Conservation (phyloP, 2,888 invertebrate genomes). For the Lottia gigantea region DNA sequence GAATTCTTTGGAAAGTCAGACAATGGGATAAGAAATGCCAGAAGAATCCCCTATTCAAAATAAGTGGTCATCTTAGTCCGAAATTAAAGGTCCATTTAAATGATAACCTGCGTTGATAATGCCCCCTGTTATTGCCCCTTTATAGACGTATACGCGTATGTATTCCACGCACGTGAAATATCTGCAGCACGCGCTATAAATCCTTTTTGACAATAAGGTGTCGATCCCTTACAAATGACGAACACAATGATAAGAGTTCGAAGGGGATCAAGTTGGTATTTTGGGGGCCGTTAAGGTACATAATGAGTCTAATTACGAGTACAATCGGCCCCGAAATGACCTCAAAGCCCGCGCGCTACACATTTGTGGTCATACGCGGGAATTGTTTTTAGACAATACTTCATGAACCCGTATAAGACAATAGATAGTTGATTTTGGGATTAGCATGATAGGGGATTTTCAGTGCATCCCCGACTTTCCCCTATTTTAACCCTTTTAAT, state of each 20-base stretch:
- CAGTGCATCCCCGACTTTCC: neutral
- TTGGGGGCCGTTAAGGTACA: neutral
- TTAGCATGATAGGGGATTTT: neutral
- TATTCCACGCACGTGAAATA: neutral
- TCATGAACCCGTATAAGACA: neutral
- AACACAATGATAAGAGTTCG: neutral
- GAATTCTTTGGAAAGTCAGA: too few species aligned
- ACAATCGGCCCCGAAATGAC: neutral
- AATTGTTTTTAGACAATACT: neutral
- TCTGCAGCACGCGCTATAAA: conserved; percentile 8
- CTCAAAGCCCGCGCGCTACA: neutral
- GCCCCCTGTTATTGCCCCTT: too few species aligned
- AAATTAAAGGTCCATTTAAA: too few species aligned
- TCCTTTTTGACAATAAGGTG: neutral
- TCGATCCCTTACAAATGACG: neutral
- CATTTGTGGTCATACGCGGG: neutral
- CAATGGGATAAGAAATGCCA: too few species aligned
- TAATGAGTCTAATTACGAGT: neutral
- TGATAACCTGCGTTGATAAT: too few species aligned
- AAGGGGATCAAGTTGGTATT: neutral
- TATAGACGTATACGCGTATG: neutral
- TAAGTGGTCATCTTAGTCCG: too few species aligned
- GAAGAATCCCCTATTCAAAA: too few species aligned
- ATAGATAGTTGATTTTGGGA: neutral
- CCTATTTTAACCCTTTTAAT: neutral